phyloP scores from a whole-genome alignment of 2,888 invertebrate species.

The Frankliniella intonsa region DNA sequence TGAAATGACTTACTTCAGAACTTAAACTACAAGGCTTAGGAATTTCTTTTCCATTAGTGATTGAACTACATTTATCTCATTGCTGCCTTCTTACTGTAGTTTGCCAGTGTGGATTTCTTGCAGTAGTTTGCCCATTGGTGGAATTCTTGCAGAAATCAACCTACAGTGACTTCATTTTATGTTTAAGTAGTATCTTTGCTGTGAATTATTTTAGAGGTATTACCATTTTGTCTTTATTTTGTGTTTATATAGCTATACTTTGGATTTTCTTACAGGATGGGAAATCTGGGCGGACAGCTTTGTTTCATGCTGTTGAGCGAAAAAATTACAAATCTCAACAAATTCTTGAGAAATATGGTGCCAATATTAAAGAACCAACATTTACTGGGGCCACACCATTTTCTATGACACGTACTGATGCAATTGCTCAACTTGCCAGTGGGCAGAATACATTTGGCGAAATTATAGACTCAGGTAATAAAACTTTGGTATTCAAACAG shows the following conservation, averaged over 20 bases:
- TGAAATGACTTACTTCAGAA: neutral
- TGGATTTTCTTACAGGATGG: neutral
- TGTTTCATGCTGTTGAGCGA: neutral
- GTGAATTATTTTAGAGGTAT: neutral
- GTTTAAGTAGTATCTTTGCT: neutral
- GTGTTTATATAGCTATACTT: neutral
- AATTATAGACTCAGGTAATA: neutral
- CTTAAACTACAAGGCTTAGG: neutral
- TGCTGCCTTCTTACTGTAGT: neutral
- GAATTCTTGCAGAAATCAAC: neutral
- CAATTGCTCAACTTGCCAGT: neutral
- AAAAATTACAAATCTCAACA: neutral
- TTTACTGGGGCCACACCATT: neutral
- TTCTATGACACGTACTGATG: neutral
- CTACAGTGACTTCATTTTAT: neutral
- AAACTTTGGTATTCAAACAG: neutral
- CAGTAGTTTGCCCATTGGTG: neutral
- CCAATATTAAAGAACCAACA: slow-evolving; percentile 1
- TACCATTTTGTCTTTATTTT: neutral
- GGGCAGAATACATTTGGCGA: neutral
- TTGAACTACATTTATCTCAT: neutral
- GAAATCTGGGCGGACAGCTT: neutral
- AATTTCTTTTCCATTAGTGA: neutral
- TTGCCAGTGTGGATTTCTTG: neutral
- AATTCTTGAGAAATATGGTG: neutral